Evolutionary conservation across 2,888 invertebrate genomes (phyloP), one percentile per base, ranked within the genome.

Genomic region (Lepidochitona cinerea): DNA sequence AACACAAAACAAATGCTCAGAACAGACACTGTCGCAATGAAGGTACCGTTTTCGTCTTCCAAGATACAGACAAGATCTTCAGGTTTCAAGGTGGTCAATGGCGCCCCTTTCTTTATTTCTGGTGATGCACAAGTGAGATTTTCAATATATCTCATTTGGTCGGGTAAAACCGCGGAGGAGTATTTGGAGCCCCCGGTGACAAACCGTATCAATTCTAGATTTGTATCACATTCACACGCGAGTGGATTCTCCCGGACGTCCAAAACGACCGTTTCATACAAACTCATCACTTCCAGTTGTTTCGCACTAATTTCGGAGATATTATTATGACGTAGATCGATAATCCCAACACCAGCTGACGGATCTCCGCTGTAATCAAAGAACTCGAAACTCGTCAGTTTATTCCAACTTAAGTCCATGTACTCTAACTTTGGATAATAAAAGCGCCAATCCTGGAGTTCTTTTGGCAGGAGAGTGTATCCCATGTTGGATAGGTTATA

Each of bases 331-430:
- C 78, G 76, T 4, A 81, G 72, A 52, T 79, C 75, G 26, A 81
- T 76, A 3, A 77, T 78, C n/a, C 66, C 66, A 36, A 35, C 3
- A 18, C n/a, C 66, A 9, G 35, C 26, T 18, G 23, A 29, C n/a
- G 18, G 3, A 0, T 9, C 29, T 52, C 32, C 49, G 6, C 35
- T 23, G 23, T 52, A n/a, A 36, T 64, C 59, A n/a, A 23, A 3
- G 18, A 82, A 70, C 9, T 78, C 74, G 12, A 85, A 59, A 41
- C 75, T 72, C 0, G 81, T 75, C 23, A 86, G 82, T 7, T 75
- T 59, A 69, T 87, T 85, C 49, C 81, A 70, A 1, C 83, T 83
- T 0, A 85, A 73, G 41, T 87, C 85, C 37, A 84, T 69, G 9
- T 75, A 73, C 35, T 82, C 78, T 26, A 84, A 68, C 32, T 80